These are phyloP conservation scores for Semotilus atromaculatus DNA, from an alignment of 2,797 vertebrate species.

Conservation along the genomic window DNA sequence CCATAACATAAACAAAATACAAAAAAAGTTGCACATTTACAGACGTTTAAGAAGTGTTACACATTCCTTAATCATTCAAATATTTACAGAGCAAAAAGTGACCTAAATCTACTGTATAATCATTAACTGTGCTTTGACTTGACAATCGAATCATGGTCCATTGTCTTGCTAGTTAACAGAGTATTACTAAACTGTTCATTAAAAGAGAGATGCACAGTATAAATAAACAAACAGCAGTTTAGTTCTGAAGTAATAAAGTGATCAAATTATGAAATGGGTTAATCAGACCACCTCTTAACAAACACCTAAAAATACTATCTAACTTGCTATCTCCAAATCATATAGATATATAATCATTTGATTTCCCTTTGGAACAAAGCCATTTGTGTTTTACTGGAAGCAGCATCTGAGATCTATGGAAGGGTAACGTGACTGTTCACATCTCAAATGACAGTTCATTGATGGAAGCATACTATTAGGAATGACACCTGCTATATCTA, in stretches of 20 bases:
- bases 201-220: background rate
- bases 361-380: background rate
- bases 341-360: background rate
- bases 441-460: conserved; percentile 5
- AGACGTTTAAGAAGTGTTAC: background rate
- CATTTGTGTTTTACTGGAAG: conserved; percentile 25
- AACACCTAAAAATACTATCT: background rate
- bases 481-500: background rate
- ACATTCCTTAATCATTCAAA: conserved; percentile 15
- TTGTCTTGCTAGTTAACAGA: background rate
- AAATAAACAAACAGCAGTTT: conserved; percentile 24
- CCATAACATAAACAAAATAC: background rate
- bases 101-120: background rate
- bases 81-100: conserved; percentile 23
- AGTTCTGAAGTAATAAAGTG: background rate
- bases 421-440: background rate
- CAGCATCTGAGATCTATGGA: conserved; percentile 6
- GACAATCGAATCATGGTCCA: background rate
- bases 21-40: background rate
- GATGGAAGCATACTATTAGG: conserved; percentile 2
- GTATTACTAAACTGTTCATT: background rate
- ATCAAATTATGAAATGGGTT: background rate
- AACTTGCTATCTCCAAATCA: background rate
- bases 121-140: conserved; percentile 29
- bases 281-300: background rate